Evolutionary conservation across 2,888 invertebrate species (phyloP).

Genomic region (Autographa pulchrina): DNA sequence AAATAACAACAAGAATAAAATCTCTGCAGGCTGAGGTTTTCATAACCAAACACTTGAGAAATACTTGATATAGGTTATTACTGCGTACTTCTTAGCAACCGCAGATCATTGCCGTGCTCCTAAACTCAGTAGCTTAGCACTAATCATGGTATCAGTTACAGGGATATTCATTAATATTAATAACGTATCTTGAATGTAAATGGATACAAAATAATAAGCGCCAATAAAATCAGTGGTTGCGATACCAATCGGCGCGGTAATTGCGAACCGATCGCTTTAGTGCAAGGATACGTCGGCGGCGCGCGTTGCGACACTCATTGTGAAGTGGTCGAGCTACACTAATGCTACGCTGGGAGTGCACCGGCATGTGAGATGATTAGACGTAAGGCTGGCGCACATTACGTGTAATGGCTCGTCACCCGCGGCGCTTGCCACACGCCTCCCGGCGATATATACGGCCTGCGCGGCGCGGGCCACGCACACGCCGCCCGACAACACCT

Average conservation of each 20-base stretch:
- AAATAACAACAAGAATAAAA: neutral
- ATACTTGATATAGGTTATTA: neutral
- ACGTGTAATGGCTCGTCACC: conserved; percentile 14
- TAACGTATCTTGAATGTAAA: conserved; percentile 29
- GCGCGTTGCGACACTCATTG: conserved; percentile 13
- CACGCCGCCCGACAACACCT: neutral
- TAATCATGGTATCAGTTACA: conserved; percentile 7
- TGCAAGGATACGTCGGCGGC: neutral
- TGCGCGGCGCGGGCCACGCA: neutral
- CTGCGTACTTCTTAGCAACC: neutral
- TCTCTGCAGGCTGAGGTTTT: neutral
- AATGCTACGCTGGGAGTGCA: conserved; percentile 1
- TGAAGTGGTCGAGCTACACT: neutral
- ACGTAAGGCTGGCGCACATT: conserved; percentile 26
- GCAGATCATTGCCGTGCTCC: neutral
- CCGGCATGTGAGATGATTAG: conserved; percentile 19
- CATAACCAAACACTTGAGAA: neutral
- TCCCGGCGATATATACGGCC: neutral
- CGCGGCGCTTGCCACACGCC: neutral
- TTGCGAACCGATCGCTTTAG: neutral
- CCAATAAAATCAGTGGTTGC: conserved; percentile 2
- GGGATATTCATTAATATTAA: conserved; percentile 34
- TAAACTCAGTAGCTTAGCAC: neutral
- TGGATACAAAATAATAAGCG: conserved; percentile 29
- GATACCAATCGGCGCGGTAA: neutral